Percentiles rank a stretch among this genome's conserved stretches.
phyloP scores from a whole-genome alignment of 2,888 invertebrate genomes.

The Odontocolon sp. region DNA sequence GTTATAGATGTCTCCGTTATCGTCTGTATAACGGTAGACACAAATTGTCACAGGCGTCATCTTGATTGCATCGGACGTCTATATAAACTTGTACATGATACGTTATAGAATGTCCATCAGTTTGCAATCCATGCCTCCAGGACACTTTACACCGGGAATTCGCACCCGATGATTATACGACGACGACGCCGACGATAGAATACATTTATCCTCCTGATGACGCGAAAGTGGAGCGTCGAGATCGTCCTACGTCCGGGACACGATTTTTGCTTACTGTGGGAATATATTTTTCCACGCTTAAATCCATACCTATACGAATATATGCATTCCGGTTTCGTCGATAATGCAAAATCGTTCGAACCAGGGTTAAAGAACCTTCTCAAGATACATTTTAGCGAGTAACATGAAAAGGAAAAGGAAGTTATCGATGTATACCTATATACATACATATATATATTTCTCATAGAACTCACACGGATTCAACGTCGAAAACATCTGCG shows the following conservation, averaged over 20 bases:
- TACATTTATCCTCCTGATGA: constrained; percentile 22
- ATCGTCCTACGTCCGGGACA: constrained; percentile 49
- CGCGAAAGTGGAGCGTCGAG: constrained; percentile 55
- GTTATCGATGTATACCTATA: background rate
- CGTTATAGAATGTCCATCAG: constrained; percentile 37
- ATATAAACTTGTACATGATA: constrained; percentile 1
- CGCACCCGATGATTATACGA: constrained; percentile 49
- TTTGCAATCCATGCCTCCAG: constrained; percentile 30
- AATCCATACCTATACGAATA: background rate
- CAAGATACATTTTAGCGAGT: background rate
- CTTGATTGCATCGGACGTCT: constrained; percentile 16
- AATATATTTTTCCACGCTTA: constrained; percentile 16
- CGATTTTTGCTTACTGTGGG: constrained; percentile 44
- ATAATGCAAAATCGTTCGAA: background rate
- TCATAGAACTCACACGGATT: constrained; percentile 12
- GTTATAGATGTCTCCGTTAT: too few species aligned
- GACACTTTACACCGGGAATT: constrained; percentile 34
- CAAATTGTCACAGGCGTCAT: constrained; percentile 50
- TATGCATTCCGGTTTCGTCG: background rate
- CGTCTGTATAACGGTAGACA: constrained; percentile 33
- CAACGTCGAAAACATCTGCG: constrained; percentile 75
- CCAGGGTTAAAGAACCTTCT: background rate
- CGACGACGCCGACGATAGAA: constrained; percentile 22
- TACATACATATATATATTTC: too few species aligned
- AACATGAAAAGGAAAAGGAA: background rate